Conservation (phyloP, 2,888 invertebrate species). For the Apamea sordens region DNA sequence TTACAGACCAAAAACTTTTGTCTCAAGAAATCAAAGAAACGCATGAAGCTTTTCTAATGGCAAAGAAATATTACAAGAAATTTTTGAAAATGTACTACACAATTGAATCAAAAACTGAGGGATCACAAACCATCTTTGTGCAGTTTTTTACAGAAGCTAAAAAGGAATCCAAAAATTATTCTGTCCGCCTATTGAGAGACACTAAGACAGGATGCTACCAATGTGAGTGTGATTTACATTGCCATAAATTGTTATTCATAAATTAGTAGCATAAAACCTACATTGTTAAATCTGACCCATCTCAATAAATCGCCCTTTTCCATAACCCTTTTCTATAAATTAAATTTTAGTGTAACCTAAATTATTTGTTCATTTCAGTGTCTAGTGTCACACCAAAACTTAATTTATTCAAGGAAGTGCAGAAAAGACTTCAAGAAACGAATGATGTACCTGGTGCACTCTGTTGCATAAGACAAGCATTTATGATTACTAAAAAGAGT, state of each 20-base stretch:
- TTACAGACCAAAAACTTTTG: conserved; percentile 83
- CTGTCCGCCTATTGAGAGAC: conserved; percentile 77
- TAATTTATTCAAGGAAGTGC: conserved; percentile 75
- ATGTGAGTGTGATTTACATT: conserved; percentile 73
- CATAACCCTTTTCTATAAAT: not conserved
- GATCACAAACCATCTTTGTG: conserved; percentile 79
- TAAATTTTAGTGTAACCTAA: not conserved
- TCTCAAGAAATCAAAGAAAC: conserved; percentile 86
- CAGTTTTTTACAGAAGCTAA: conserved; percentile 86
- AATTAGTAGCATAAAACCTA: not conserved
- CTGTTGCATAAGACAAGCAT: conserved; percentile 80
- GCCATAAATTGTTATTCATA: not conserved
- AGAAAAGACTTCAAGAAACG: conserved; percentile 78
- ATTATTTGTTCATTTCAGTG: conserved; percentile 75
- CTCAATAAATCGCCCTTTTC: not conserved
- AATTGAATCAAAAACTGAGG: conserved; percentile 77
- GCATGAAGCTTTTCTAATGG: conserved; percentile 87
- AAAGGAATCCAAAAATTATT: conserved; percentile 83
- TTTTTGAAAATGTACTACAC: conserved; percentile 84
- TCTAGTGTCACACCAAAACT: conserved; percentile 79
- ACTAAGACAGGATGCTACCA: conserved; percentile 77
- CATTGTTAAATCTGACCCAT: not conserved
- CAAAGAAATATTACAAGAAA: conserved; percentile 86
- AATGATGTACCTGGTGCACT: conserved; percentile 84
- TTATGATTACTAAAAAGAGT: conserved; percentile 68